Conservation (phyloP, 1,140 invertebrate species). For the Drosophila rhopaloa region DNA sequence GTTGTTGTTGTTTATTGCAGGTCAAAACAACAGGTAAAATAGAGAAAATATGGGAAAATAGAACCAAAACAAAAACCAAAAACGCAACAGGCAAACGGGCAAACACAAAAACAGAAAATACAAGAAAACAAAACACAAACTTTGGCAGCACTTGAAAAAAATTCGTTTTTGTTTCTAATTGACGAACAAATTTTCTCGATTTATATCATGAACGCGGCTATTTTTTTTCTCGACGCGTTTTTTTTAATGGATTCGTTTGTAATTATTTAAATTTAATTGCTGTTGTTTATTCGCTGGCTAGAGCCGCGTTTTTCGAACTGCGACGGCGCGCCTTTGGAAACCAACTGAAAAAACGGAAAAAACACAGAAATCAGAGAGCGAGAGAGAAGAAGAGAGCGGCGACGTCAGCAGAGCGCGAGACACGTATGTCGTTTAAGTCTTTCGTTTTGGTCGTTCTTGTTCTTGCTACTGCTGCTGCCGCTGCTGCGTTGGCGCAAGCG, state of each 20-base stretch:
- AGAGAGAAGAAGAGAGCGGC: constrained; percentile 9
- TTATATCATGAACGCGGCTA: not conserved
- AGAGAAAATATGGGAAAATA: constrained; percentile 9
- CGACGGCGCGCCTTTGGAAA: constrained; percentile 66
- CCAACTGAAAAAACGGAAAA: constrained; percentile 43
- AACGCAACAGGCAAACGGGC: constrained; percentile 39
- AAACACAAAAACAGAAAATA: constrained; percentile 27
- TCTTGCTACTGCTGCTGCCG: constrained; percentile 6
- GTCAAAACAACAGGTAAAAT: constrained; percentile 41
- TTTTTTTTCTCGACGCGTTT: not conserved
- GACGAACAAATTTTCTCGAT: not conserved
- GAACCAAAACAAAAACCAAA: constrained; percentile 40
- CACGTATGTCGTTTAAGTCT: constrained; percentile 75
- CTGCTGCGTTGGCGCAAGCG: constrained; percentile 26
- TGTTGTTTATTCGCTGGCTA: constrained; percentile 10
- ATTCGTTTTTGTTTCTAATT: constrained; percentile 7
- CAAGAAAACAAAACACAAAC: constrained; percentile 22
- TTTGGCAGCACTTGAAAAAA: constrained; percentile 41
- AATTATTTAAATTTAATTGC: constrained; percentile 2
- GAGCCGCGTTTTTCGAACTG: constrained; percentile 54
- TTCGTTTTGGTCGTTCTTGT: constrained; percentile 42
- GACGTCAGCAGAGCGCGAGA: constrained; percentile 37
- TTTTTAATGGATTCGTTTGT: constrained; percentile 1
- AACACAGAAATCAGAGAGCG: constrained; percentile 28
- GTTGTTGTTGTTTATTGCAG: constrained; percentile 17